Base-by-base conservation (phyloP, 2,797 vertebrate species). In the Poeciliopsis infans region DNA sequence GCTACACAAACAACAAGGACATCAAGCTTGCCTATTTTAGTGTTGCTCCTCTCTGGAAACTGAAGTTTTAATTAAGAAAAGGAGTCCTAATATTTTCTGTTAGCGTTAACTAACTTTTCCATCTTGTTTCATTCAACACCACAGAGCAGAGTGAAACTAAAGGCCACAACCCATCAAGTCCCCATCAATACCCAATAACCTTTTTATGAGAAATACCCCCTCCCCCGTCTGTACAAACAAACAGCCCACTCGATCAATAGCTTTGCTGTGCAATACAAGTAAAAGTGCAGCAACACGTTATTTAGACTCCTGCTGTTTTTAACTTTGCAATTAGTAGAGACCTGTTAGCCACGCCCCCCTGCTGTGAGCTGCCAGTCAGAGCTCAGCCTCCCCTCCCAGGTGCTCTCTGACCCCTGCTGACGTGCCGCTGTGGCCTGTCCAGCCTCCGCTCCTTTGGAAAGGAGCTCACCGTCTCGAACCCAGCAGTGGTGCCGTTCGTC, bases 171-270 rank as follows among this genome's bases (percentile, higher is more conserved):
- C 89, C 85, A 85, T 90, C 91, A 88, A 78, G 83, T 33, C 74
- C 85, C 83, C 83, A 78, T 94, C 90, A 12, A 87, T 92, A 87
- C 31, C 79, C 78, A 79, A 89, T 94, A 87, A 92, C 91, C 89
- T 92, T 92, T 91, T 28, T 83, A 64, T 80, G 85, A 79, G 84
- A 36, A 57, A 41, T 80, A 47, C 82, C 69, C 79, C 79, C 49
- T 43, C 36, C 13, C 47, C 83, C 78, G 68, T 84, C 82, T 80
- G 74, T 1, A 74, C 82, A 87, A 73, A 87, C 79, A 89, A 90
- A 91, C 90, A 89, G 76, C 82, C 43, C 12, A 12, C 12, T 47
- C 12, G 55, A 82, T 91, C 90, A 59, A 92, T 91, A 66, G 39
- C 80, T n/a, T 0, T 33, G 79, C 51, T 70, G 87, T 76, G 92